These are phyloP conservation scores for Coelopa pilipes DNA, from an alignment of 2,888 invertebrate species.

Conservation along the genomic window DNA sequence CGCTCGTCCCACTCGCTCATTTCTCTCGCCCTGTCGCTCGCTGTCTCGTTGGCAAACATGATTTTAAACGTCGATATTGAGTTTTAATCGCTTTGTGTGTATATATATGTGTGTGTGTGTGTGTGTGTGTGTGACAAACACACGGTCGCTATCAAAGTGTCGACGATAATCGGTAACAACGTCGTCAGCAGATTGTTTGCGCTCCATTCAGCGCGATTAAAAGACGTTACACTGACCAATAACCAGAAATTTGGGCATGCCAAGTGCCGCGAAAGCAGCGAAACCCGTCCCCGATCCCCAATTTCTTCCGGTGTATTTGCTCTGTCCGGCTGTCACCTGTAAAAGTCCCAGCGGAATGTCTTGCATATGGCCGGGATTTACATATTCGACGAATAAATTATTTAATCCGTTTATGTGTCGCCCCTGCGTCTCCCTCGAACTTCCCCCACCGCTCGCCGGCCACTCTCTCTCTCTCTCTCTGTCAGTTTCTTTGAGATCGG, in stretches of 20 bases:
- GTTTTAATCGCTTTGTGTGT: constrained; percentile 56
- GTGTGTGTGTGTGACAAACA: background rate
- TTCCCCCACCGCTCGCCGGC: background rate
- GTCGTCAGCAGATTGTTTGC: constrained; percentile 1
- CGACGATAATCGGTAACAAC: background rate
- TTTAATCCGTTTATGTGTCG: background rate
- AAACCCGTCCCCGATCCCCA: background rate
- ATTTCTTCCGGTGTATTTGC: constrained; percentile 1
- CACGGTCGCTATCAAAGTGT: constrained; percentile 1
- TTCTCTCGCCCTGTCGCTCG: background rate
- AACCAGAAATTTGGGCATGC: background rate
- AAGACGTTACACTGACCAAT: background rate
- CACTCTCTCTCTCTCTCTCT: background rate
- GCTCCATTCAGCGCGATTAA: background rate
- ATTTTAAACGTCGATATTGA: constrained; percentile 60
- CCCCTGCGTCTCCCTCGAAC: background rate
- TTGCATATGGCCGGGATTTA: constrained; percentile 12
- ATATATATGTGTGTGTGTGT: too few species aligned
- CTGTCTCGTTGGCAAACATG: constrained; percentile 49
- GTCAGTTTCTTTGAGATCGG: background rate
- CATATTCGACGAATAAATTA: constrained; percentile 25
- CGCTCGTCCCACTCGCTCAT: background rate
- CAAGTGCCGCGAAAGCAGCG: too few species aligned
- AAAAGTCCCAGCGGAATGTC: background rate
- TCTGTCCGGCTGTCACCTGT: constrained; percentile 1